These are phyloP conservation scores for Xylocampa areola DNA, from an alignment of 2,888 invertebrate species.

Conservation along the genomic window DNA sequence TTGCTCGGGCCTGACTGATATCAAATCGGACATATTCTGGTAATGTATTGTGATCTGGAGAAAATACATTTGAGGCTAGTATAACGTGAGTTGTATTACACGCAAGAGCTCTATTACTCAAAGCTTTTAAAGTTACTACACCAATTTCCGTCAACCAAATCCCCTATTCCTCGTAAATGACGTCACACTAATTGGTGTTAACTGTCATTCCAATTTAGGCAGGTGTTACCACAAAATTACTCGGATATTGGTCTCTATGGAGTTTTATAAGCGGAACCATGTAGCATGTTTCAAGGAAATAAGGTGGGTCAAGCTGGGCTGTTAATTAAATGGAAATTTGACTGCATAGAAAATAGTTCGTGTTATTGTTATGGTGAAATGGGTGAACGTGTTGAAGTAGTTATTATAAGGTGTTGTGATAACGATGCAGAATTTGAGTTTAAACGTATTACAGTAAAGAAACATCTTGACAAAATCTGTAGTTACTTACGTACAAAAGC, in stretches of 20 bases:
- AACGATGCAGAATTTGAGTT: background rate
- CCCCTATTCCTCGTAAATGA: conserved; percentile 36
- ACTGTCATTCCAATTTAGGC: conserved; percentile 20
- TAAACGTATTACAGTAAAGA: background rate
- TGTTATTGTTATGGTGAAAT: conserved; percentile 28
- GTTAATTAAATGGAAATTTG: conserved; percentile 23
- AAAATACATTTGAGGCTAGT: too few relatives aligned
- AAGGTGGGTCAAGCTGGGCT: conserved; percentile 33
- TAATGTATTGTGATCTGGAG: too few relatives aligned
- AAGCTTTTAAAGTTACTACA: background rate
- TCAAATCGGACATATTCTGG: too few relatives aligned
- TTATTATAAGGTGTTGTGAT: conserved; percentile 15
- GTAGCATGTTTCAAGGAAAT: conserved; percentile 31
- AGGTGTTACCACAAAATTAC: conserved; percentile 17
- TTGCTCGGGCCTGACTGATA: too few relatives aligned
- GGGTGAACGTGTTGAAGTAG: conserved; percentile 11
- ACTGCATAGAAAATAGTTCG: conserved; percentile 24
- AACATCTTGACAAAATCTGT: too few relatives aligned
- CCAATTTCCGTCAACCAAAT: conserved; percentile 21
- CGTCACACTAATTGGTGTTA: conserved; percentile 40
- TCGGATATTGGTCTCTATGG: conserved; percentile 28
- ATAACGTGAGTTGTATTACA: too few relatives aligned
- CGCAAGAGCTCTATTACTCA: background rate
- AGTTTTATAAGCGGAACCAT: conserved; percentile 22
- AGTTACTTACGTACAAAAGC: too few relatives aligned